Evolutionary conservation across 2,113 vertebrate species (phyloP).

Genomic region (Clarias magur): DNA sequence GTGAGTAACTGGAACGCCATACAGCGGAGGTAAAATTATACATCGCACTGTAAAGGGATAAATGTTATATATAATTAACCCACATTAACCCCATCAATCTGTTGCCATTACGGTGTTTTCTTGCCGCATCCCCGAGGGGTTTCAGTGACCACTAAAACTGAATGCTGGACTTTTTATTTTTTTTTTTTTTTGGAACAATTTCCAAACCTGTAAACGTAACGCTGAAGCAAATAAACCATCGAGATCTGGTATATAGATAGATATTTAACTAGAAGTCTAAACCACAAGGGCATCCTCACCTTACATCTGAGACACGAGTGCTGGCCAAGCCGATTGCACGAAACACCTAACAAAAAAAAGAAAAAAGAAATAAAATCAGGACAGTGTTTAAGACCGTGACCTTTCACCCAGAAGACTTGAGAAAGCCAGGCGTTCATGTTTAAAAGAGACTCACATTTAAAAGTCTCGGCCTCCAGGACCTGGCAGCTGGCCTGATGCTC

Average conservation of each 20-base stretch:
- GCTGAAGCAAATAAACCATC: not conserved
- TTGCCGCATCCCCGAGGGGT: no score
- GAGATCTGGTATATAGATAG: not conserved
- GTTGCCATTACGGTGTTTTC: no score
- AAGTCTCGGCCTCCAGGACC: slow-evolving; percentile 94
- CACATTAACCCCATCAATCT: no score
- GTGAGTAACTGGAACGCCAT: no score
- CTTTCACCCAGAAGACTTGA: not conserved
- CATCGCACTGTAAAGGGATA: no score
- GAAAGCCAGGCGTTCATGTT: not conserved
- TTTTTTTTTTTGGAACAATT: no score
- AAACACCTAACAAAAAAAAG: slow-evolving; percentile 77
- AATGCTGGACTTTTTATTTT: no score
- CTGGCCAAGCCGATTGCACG: slow-evolving; percentile 94
- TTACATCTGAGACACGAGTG: slow-evolving; percentile 97
- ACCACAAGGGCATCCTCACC: slow-evolving; percentile 70
- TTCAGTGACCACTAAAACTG: no score
- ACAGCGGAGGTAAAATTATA: no score
- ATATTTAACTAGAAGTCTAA: not conserved
- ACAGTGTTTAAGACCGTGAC: not conserved
- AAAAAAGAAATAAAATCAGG: not conserved
- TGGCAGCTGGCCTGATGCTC: slow-evolving; percentile 99
- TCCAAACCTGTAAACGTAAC: not conserved
- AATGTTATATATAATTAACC: no score
- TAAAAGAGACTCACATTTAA: slow-evolving; percentile 86